Base-by-base conservation (phyloP, 2,797 vertebrate genomes). In the Falco novaeseelandiae region DNA sequence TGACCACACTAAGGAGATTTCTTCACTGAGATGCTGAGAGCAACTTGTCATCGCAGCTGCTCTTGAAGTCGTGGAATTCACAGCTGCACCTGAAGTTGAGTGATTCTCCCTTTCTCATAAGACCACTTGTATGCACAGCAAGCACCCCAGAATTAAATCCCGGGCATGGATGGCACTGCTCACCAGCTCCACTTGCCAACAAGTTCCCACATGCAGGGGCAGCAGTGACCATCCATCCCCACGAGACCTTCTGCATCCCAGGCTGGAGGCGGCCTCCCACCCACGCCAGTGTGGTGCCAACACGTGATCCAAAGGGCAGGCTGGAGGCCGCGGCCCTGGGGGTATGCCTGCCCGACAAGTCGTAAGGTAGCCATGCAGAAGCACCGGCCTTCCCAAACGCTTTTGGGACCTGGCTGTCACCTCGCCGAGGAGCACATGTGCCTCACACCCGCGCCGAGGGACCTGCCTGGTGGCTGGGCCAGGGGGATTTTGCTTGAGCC, bases 381-480 rank as follows among this genome's bases (percentile, higher is more conserved):
- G 42, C 25, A 27, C 32, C 1, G 0, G 27, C 21, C 25, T 89
- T 90, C 44, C 67, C 42, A 57, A 34, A 59, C 2, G 1, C 8
- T 69, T 48, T 36, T 0, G 0, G 49, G 10, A 12, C n/a, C 17
- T 87, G 36, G 20, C 10, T 27, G 32, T 32, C 25, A 26, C 23
- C 77, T 83, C 4, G 1, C 32, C 30, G 2, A 4, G 34, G 29
- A 70, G 34, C 4, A 48, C 2, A 4, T 1, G 0, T 12, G 38
- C 18, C 34, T 44, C 5, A 1, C 52, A 25, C 21, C 23, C 0
- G 0, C 32, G 16, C 20, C 1, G 3, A 58, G 52, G 27, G 25
- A 32, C 10, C 27, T 65, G 36, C 3, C 0, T 12, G 34, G 12
- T 32, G 29, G 19, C n/a, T 15, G 2, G 13, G 26, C 48, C 0